Evolutionary conservation across 2,797 vertebrate species (phyloP).

Genomic region (Gymnopithys bicolor): DNA sequence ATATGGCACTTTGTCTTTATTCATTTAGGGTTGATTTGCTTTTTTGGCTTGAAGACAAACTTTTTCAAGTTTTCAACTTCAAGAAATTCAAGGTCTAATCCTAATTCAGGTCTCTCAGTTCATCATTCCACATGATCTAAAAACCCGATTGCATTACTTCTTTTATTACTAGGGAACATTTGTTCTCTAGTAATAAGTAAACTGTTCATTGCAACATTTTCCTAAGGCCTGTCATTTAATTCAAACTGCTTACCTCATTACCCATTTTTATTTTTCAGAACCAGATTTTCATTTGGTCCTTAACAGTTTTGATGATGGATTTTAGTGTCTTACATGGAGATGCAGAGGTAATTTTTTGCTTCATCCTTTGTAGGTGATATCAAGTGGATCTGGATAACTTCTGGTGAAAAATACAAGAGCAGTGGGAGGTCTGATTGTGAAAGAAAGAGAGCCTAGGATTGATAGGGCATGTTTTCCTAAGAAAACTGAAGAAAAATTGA

Average conservation of each 20-base stretch:
- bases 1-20: background rate
- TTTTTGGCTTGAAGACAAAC: background rate
- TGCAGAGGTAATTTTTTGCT: background rate
- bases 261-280: background rate
- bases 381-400: background rate
- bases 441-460: background rate
- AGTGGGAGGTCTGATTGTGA: background rate
- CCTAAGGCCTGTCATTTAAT: background rate
- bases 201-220: background rate
- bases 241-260: background rate
- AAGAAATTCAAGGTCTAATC: background rate
- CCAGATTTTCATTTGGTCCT: background rate
- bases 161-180: background rate
- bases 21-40: background rate
- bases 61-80: background rate
- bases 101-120: background rate
- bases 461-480: background rate
- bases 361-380: background rate
- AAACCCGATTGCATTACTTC: background rate
- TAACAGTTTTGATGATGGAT: background rate
- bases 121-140: background rate
- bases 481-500: background rate
- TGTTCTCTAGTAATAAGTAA: background rate
- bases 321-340: background rate
- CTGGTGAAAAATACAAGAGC: background rate